Evolutionary conservation across 2,113 vertebrate species (phyloP).

Genomic region (Thymallus thymallus): DNA sequence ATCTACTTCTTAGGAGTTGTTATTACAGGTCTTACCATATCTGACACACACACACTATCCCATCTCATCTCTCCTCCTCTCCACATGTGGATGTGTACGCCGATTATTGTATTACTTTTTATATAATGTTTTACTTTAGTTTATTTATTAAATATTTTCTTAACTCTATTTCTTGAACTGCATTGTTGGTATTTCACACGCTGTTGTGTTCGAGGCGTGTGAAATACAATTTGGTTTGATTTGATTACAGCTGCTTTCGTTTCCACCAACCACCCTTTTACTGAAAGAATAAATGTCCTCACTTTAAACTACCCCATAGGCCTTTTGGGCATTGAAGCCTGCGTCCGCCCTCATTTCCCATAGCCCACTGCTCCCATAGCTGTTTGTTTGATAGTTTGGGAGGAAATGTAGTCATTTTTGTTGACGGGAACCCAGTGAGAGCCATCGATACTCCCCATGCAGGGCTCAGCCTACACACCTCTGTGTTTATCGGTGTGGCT

Average conservation of each 20-base stretch:
- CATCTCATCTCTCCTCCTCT: not conserved
- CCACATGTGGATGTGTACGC: not conserved
- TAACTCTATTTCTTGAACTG: too few species aligned
- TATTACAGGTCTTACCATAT: not conserved
- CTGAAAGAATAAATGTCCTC: not conserved
- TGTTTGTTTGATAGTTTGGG: not conserved
- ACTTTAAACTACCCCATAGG: not conserved
- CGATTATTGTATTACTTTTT: not conserved
- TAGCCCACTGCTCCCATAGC: not conserved
- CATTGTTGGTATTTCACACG: too few species aligned
- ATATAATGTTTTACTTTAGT: too few species aligned
- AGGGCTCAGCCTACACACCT: not conserved
- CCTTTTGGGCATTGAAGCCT: conserved; percentile 7
- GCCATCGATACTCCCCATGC: not conserved
- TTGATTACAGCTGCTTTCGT: not conserved
- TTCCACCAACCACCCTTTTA: not conserved
- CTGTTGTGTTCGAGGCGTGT: too few species aligned
- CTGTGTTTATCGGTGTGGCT: not conserved
- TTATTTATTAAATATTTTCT: too few species aligned
- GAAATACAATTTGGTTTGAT: too few species aligned
- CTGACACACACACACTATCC: not conserved
- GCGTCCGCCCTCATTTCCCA: not conserved
- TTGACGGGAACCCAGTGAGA: not conserved
- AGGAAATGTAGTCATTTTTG: not conserved
- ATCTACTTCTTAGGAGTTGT: too few species aligned